Evolutionary conservation across 2,113 vertebrate genomes (phyloP).

Genomic region (Limanda limanda): DNA sequence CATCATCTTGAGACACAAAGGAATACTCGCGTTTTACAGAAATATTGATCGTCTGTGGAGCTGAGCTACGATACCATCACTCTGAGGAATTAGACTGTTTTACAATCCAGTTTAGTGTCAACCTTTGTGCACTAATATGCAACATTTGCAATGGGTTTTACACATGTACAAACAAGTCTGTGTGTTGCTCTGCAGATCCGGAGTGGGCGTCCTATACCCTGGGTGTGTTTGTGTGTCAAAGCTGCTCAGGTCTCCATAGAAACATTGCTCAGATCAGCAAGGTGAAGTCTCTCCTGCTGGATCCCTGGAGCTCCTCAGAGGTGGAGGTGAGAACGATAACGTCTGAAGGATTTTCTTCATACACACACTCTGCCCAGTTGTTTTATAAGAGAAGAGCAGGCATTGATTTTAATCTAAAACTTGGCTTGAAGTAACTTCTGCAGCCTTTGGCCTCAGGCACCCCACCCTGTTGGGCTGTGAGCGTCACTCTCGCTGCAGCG

Average conservation of each 20-base stretch:
- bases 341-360: not conserved
- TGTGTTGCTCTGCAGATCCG: conserved; percentile 77
- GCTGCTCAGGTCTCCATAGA: conserved; percentile 87
- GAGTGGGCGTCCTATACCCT: conserved; percentile 90
- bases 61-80: too few relatives aligned
- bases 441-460: not conserved
- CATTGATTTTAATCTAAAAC: not conserved
- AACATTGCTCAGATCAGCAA: conserved; percentile 88
- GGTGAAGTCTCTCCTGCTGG: conserved; percentile 87
- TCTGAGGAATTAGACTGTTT: too few relatives aligned
- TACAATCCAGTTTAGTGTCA: too few relatives aligned
- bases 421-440: not conserved
- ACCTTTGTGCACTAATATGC: not conserved
- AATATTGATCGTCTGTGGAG: too few relatives aligned
- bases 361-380: not conserved
- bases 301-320: conserved; percentile 85
- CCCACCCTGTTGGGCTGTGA: not conserved
- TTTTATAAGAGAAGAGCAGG: not conserved
- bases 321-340: conserved; percentile 79
- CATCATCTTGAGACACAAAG: too few relatives aligned
- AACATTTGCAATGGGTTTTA: not conserved
- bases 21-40: too few relatives aligned
- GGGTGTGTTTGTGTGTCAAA: conserved; percentile 88
- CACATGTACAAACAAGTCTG: not conserved
- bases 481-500: not conserved